Conservation (phyloP, 2,888 invertebrate genomes). For the Meta bourneti region DNA sequence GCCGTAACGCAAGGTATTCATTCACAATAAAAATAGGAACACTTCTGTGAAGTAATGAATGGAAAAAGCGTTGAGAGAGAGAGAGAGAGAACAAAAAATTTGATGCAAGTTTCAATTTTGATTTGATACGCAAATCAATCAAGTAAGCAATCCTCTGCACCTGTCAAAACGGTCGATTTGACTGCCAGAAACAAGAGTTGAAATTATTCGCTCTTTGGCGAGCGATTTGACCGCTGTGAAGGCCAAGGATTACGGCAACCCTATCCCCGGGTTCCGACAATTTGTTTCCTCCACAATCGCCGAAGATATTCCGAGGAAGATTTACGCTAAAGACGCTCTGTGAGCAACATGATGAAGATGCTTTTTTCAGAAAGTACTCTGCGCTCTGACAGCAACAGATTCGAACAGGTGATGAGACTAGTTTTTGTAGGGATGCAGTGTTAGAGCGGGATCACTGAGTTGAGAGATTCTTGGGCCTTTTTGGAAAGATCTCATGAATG, state of each 20-base stretch:
- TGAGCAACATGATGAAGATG: slow-evolving; percentile 46
- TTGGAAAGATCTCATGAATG: not conserved
- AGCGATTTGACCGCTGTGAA: not conserved
- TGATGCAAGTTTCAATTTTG: too few relatives aligned
- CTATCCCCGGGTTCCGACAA: slow-evolving; percentile 62
- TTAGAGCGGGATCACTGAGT: not conserved
- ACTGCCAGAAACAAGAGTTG: not conserved
- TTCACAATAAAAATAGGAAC: too few relatives aligned
- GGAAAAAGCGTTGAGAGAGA: too few relatives aligned
- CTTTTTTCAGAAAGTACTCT: not conserved
- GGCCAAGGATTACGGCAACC: slow-evolving; percentile 41
- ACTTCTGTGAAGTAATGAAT: too few relatives aligned
- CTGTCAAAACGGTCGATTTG: not conserved
- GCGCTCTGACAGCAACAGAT: not conserved
- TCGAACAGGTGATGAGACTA: not conserved
- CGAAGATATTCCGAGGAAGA: not conserved
- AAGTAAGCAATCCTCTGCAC: not conserved
- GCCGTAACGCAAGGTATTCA: too few relatives aligned
- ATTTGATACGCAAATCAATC: not conserved
- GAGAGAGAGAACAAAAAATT: too few relatives aligned
- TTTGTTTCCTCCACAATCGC: slow-evolving; percentile 44
- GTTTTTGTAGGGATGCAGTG: not conserved
- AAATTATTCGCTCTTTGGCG: slow-evolving; percentile 51
- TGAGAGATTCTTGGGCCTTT: not conserved
- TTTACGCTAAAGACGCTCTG: not conserved